A percentile compares a stretch with the other conserved stretches of the same genome.
Evolutionary conservation across 2,797 vertebrate genomes (phyloP).

Genomic region (Bucorvus abyssinicus): DNA sequence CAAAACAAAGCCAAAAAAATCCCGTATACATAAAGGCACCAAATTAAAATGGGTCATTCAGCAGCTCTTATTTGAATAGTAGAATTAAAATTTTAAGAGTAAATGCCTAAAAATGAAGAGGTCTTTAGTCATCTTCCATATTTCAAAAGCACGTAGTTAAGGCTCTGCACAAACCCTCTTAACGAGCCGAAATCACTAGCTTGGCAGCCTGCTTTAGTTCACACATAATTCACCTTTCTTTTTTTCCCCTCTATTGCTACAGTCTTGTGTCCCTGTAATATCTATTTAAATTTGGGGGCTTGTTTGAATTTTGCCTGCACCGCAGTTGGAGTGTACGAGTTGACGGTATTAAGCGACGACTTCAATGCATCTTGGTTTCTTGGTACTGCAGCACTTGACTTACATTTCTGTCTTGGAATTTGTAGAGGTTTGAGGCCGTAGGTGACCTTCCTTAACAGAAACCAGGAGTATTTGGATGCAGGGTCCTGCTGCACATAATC

Average conservation of each 20-base stretch:
- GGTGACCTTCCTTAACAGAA: background rate
- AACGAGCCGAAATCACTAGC: background rate
- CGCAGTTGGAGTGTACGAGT: background rate
- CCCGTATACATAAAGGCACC: background rate
- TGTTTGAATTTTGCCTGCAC: background rate
- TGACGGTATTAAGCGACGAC: background rate
- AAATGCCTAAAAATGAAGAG: background rate
- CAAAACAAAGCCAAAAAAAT: background rate
- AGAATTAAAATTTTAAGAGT: background rate
- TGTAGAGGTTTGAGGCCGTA: background rate
- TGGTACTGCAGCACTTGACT: background rate
- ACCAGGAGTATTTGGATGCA: background rate
- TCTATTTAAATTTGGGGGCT: background rate
- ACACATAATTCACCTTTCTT: background rate
- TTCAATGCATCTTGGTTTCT: background rate
- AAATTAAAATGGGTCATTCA: background rate
- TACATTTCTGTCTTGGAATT: background rate
- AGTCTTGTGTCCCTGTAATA: background rate
- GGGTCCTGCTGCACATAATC: background rate
- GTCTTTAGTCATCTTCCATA: background rate
- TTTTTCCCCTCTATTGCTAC: background rate
- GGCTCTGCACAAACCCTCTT: background rate
- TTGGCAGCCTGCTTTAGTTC: background rate
- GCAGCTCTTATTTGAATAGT: background rate
- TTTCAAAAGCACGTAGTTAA: background rate